phyloP scores from a whole-genome alignment of 1,140 invertebrate genomes.

The Orius insidiosus region DNA sequence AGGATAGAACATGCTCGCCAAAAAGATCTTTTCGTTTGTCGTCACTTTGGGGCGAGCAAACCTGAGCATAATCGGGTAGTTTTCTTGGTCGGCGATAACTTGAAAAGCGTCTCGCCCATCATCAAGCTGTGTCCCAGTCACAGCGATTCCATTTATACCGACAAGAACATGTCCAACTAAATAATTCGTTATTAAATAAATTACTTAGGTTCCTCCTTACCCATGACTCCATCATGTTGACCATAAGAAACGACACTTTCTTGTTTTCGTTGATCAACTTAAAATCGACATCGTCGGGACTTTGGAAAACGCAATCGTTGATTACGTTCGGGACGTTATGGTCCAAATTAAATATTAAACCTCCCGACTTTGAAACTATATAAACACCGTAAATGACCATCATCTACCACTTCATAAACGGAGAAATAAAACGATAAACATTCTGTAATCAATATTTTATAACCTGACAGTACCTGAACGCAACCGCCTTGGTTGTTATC shows the following conservation, averaged over 20 bases:
- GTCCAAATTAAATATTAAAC: slow-evolving; percentile 90
- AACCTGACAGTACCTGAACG: too few species aligned
- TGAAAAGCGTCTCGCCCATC: slow-evolving; percentile 68
- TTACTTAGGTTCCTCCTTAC: too few species aligned
- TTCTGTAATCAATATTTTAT: too few species aligned
- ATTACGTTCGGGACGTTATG: slow-evolving; percentile 77
- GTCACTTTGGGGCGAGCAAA: slow-evolving; percentile 83
- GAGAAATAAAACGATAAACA: too few species aligned
- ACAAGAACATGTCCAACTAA: slow-evolving; percentile 81
- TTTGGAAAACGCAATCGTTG: slow-evolving; percentile 65
- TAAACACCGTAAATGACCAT: slow-evolving; percentile 92
- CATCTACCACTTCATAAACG: too few species aligned
- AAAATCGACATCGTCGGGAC: slow-evolving; percentile 73
- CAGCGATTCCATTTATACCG: slow-evolving; percentile 66
- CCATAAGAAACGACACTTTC: slow-evolving; percentile 86
- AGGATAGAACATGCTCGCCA: slow-evolving; percentile 84
- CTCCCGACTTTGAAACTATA: slow-evolving; percentile 91
- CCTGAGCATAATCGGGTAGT: slow-evolving; percentile 59
- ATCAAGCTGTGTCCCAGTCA: slow-evolving; percentile 60
- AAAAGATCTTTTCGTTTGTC: slow-evolving; percentile 92
- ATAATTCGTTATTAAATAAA: too few species aligned
- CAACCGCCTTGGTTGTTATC: too few species aligned
- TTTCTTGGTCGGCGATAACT: slow-evolving; percentile 53
- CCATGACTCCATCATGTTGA: slow-evolving; percentile 81
- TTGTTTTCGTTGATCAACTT: slow-evolving; percentile 81